These are phyloP conservation scores for Poecile montanus DNA, from an alignment of 2,797 vertebrate species.

Conservation along the genomic window DNA sequence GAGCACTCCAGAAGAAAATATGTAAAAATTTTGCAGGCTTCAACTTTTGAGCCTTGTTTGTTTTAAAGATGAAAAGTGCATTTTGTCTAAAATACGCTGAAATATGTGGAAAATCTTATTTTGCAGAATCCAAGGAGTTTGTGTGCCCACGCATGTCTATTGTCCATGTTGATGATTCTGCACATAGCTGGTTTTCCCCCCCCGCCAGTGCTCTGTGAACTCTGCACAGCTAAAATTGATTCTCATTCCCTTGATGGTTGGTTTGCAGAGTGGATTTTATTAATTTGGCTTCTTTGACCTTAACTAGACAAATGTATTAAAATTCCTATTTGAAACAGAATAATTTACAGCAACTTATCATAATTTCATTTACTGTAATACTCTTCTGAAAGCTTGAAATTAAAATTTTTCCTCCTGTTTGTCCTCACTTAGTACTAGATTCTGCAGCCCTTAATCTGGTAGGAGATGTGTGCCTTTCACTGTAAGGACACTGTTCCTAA, in stretches of 20 bases:
- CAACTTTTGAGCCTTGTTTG: background rate
- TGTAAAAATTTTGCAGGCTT: background rate
- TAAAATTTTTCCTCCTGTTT: background rate
- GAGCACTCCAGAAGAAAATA: background rate
- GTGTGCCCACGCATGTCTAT: background rate
- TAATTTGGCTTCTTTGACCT: background rate
- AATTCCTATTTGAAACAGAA: background rate
- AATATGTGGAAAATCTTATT: slow-evolving; percentile 47
- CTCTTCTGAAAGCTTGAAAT: background rate
- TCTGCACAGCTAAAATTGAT: background rate
- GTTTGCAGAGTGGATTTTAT: slow-evolving; percentile 3
- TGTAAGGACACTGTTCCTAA: background rate
- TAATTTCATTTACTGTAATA: background rate
- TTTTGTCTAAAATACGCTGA: background rate
- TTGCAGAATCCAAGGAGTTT: background rate
- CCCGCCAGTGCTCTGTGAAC: background rate
- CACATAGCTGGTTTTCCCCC: slow-evolving; percentile 9
- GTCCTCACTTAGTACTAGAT: background rate
- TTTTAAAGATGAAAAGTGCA: background rate
- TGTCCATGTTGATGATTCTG: slow-evolving; percentile 12
- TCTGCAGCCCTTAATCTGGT: background rate
- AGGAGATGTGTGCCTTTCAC: background rate
- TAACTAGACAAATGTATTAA: background rate
- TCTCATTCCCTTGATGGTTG: background rate
- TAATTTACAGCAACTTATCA: background rate